Conservation (phyloP, 1,140 invertebrate genomes). For the Drosophila nigrodunni region DNA sequence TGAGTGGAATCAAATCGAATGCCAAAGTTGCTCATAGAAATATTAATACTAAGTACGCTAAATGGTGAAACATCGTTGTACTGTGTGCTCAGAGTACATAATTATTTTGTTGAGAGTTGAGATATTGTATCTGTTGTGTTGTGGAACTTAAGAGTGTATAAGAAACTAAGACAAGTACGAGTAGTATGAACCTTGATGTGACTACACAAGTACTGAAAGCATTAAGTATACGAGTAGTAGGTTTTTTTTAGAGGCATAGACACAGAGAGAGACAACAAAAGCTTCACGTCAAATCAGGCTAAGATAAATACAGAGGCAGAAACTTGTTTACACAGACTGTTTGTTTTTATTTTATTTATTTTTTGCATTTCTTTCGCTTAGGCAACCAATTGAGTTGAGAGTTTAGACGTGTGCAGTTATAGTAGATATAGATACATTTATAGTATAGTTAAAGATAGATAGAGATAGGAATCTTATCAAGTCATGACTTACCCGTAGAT, state of each 20-base stretch:
- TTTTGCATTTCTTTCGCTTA: conserved; percentile 6
- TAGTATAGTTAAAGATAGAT: conserved; percentile 12
- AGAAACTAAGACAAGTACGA: conserved; percentile 8
- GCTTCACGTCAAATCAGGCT: conserved; percentile 78
- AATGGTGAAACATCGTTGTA: conserved; percentile 38
- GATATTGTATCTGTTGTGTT: conserved; percentile 17
- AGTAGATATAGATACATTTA: conserved; percentile 24
- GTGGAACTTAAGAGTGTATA: not conserved
- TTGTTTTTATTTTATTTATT: conserved; percentile 1
- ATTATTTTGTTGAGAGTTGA: no score
- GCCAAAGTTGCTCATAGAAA: conserved; percentile 8
- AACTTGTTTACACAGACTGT: conserved; percentile 14
- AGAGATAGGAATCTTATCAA: conserved; percentile 5
- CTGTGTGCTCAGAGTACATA: conserved; percentile 44
- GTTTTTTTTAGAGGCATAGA: conserved; percentile 35
- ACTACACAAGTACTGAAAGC: conserved; percentile 45
- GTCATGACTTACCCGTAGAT: conserved; percentile 85
- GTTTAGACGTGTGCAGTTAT: conserved; percentile 23
- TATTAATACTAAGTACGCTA: conserved; percentile 32
- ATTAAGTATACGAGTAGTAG: conserved; percentile 18
- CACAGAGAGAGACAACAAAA: conserved; percentile 74
- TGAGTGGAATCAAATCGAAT: conserved; percentile 4
- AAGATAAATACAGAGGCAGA: conserved; percentile 46
- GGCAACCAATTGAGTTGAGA: conserved; percentile 30
- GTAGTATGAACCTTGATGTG: conserved; percentile 28